Conservation (phyloP, 2,888 invertebrate species). For the Cheilosia vulpina region DNA sequence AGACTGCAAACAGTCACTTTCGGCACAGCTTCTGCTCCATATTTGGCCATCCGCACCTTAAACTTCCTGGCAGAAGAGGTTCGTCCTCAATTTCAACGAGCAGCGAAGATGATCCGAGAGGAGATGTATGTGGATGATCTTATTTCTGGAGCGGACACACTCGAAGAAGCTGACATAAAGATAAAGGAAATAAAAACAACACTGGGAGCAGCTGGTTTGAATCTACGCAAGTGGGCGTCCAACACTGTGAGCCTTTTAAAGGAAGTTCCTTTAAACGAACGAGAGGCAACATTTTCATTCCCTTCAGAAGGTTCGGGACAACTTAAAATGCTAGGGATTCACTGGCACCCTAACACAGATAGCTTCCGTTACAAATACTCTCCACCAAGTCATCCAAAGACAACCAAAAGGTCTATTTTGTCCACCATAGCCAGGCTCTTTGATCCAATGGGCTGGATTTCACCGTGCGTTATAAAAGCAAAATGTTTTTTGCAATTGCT, state of each 20-base stretch:
- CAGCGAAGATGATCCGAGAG: slow-evolving; percentile 1
- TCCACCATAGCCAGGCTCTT: slow-evolving; percentile 2
- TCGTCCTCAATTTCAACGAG: not conserved
- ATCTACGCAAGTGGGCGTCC: slow-evolving; percentile 21
- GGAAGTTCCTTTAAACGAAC: slow-evolving; percentile 11
- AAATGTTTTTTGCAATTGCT: slow-evolving; percentile 9
- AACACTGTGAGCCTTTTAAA: not conserved
- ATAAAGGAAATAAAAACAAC: not conserved
- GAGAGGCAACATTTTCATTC: not conserved
- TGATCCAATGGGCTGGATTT: slow-evolving; percentile 24
- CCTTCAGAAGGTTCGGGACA: slow-evolving; percentile 9
- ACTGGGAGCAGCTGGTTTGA: slow-evolving; percentile 1
- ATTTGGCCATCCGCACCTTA: slow-evolving; percentile 17
- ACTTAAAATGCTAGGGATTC: slow-evolving; percentile 15
- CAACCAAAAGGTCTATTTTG: slow-evolving; percentile 8
- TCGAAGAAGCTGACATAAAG: not conserved
- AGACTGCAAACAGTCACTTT: not conserved
- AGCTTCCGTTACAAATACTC: not conserved
- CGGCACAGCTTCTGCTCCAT: slow-evolving; percentile 20
- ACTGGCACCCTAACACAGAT: slow-evolving; percentile 13
- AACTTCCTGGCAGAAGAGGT: slow-evolving; percentile 5
- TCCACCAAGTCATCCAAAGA: not conserved
- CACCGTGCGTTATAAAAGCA: slow-evolving; percentile 2
- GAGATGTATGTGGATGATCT: slow-evolving; percentile 21
- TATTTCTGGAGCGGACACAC: not conserved